Percentiles rank a stretch among this genome's conserved stretches.
phyloP scores from a whole-genome alignment of 2,113 vertebrate genomes.

The Laticauda laticaudata region DNA sequence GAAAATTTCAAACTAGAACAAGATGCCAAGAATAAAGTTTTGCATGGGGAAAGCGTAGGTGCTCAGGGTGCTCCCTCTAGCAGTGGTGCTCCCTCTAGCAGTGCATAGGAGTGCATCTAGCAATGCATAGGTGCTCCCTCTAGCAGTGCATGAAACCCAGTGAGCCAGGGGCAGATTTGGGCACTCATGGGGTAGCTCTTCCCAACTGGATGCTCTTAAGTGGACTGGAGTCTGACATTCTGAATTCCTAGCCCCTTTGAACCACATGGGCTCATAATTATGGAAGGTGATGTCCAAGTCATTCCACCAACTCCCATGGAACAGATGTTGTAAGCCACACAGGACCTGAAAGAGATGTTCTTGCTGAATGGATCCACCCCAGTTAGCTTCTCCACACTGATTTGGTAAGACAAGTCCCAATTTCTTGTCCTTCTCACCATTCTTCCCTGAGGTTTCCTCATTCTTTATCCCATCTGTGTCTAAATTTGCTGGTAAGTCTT shows the following conservation, averaged over 20 bases:
- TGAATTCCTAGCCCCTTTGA: neutral
- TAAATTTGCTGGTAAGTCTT: slow-evolving; percentile 36
- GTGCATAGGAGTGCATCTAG: too few relatives aligned
- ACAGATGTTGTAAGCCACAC: neutral
- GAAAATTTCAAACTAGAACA: neutral
- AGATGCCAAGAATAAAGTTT: neutral
- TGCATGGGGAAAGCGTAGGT: neutral
- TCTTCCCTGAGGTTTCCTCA: slow-evolving; percentile 47
- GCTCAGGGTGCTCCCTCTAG: neutral
- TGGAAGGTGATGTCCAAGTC: neutral
- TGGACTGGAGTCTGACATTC: neutral
- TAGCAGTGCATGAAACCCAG: neutral
- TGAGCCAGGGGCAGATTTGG: neutral
- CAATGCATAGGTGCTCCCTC: neutral
- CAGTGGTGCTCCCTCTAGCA: neutral
- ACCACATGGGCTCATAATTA: neutral
- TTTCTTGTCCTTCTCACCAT: slow-evolving; percentile 49
- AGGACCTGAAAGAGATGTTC: neutral
- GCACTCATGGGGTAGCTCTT: neutral
- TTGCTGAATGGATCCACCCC: neutral
- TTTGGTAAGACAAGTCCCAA: neutral
- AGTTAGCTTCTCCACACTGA: neutral
- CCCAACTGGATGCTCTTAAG: neutral
- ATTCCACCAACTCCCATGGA: neutral
- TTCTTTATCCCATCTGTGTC: slow-evolving; percentile 37